Evolutionary conservation across 64 coral and sea anemone species (phyloP).

Genomic region (Cladopsammia gracilis): DNA sequence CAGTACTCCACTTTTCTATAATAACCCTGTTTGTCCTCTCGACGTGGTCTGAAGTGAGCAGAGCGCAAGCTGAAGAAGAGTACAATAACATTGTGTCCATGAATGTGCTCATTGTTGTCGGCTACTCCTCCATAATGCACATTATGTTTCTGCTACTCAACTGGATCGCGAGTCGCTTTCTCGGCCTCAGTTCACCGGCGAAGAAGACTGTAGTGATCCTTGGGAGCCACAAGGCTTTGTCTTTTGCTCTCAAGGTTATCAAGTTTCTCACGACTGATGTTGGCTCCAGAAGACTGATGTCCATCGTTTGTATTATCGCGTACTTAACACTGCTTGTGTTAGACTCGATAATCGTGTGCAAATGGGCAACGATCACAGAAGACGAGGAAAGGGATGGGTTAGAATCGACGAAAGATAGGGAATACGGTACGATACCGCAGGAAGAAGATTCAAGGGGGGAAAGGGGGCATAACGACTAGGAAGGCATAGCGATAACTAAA

Average conservation of each 20-base stretch:
- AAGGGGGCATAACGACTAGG: neutral
- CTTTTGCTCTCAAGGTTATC: constrained; percentile 75
- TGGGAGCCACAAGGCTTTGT: constrained; percentile 83
- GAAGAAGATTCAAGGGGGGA: neutral
- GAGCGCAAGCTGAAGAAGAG: constrained; percentile 44
- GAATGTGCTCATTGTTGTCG: constrained; percentile 82
- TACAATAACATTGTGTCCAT: constrained; percentile 74
- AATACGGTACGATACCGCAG: constrained; percentile 34
- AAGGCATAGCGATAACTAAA: neutral
- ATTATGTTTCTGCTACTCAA: constrained; percentile 87
- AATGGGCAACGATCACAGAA: constrained; percentile 63
- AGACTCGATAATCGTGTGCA: constrained; percentile 82
- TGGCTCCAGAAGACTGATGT: constrained; percentile 86
- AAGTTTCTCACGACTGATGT: constrained; percentile 60
- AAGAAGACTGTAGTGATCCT: constrained; percentile 88
- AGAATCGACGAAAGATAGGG: constrained; percentile 22
- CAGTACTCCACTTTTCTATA: constrained; percentile 34
- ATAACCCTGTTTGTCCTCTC: constrained; percentile 54
- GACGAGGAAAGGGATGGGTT: constrained; percentile 38
- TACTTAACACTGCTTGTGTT: constrained; percentile 74
- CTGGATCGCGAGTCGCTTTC: constrained; percentile 61
- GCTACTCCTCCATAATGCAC: constrained; percentile 87
- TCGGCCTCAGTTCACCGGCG: constrained; percentile 34
- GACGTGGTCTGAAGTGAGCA: constrained; percentile 81
- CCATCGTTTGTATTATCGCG: constrained; percentile 75